Conservation (phyloP, 2,888 invertebrate genomes). For the Unio delphinus region DNA sequence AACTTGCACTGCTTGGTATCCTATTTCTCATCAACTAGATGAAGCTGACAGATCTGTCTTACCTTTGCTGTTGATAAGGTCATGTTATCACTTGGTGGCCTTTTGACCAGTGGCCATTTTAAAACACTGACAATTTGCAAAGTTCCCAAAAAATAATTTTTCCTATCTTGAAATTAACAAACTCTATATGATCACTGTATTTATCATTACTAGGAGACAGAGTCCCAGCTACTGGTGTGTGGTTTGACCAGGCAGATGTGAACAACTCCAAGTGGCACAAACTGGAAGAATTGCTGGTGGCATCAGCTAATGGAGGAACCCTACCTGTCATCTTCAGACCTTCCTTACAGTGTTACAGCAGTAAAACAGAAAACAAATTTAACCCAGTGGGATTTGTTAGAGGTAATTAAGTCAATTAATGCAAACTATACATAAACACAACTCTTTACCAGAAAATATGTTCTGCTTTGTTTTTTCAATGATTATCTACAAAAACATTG, state of each 20-base stretch:
- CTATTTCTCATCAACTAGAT: no score
- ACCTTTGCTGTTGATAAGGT: no score
- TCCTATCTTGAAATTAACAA: no score
- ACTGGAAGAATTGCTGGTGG: constrained; percentile 63
- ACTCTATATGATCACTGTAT: no score
- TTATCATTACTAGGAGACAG: constrained; percentile 28
- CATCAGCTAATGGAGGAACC: constrained; percentile 62
- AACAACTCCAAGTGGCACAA: constrained; percentile 46
- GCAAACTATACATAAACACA: neutral
- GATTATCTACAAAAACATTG: no score
- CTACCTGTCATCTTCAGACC: constrained; percentile 86
- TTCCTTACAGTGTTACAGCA: constrained; percentile 80
- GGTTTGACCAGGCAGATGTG: constrained; percentile 50
- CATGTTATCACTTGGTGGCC: no score
- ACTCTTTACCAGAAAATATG: neutral
- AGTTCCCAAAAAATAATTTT: no score
- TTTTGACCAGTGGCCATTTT: no score
- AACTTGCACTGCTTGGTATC: no score
- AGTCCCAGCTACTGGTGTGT: constrained; percentile 48
- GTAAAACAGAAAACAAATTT: constrained; percentile 73
- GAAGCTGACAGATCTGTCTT: no score
- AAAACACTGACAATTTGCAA: no score
- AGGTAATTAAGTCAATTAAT: constrained; percentile 72
- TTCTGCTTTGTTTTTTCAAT: constrained; percentile 6
- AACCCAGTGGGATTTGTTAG: constrained; percentile 83